Evolutionary conservation across 2,113 vertebrate species (phyloP), one percentile per base, ranked within the genome.

Genomic region (Anthoscopus minutus): DNA sequence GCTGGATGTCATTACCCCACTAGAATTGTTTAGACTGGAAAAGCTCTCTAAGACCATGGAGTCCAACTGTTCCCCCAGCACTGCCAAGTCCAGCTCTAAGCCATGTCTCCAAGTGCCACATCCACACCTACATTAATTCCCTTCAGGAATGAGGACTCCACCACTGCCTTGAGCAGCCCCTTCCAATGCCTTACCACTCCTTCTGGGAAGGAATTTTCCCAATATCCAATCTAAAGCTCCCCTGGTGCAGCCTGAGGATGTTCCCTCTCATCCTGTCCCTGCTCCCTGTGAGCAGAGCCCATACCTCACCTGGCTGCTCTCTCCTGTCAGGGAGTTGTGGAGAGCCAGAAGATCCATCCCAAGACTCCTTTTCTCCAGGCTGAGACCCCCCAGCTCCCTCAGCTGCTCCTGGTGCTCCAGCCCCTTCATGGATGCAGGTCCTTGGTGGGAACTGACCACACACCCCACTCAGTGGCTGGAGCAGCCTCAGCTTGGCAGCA

Each of bases 171-270:
- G 60, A 22, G 53, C 20, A 66, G 16, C 38, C 4, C 33, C 6
- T 81, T 28, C 20, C 33, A 30, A 3, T 8, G 38, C 23, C 45
- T 60, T 60, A 21, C 13, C 60, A 45, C 11, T 4, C 13, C 6
- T 61, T 35, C n/a, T 53, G 38, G 16, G 24, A 19, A n/a, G 17
- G 40, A 53, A 31, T 61, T 40, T 69, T 33, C 47, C 54, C 7
- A 4, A 18, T 61, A 42, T 40, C 35, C 38, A 22, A 6, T 3
- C n/a, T 54, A 15, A 82, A 54, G 20, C 11, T 74, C 9, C 11
- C 24, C 8, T 40, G 28, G 15, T 0, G 0, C 53, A 47, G 2
- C 15, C 0, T 13, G 9, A 19, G 38, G n/a, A n/a, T 0, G 0
- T 66, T 66, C 1, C 18, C 10, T 13, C 15, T 45, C 15, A 0